Conservation (phyloP, 2,888 invertebrate species). For the Latrodectus elegans region DNA sequence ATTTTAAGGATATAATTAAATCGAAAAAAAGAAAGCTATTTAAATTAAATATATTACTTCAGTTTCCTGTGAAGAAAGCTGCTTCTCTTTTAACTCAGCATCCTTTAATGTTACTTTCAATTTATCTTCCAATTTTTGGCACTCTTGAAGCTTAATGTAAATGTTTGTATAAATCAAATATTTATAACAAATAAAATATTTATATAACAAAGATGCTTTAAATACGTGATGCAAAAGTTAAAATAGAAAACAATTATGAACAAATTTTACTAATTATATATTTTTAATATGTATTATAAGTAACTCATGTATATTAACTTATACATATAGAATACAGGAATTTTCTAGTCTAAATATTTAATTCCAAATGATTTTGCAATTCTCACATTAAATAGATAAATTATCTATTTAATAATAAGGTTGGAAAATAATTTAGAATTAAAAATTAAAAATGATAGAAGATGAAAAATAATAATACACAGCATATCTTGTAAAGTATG, state of each 20-base stretch:
- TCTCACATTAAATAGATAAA: no score
- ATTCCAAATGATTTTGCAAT: no score
- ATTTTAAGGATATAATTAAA: no score
- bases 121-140: slow-evolving; percentile 74
- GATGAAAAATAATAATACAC: no score
- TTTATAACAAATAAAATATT: background rate
- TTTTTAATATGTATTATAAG: background rate
- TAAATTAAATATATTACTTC: slow-evolving; percentile 72
- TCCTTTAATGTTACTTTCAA: slow-evolving; percentile 74
- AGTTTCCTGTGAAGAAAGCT: slow-evolving; percentile 75
- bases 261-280: background rate
- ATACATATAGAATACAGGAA: no score
- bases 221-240: background rate
- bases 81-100: slow-evolving; percentile 75
- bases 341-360: no score
- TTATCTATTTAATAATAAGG: no score
- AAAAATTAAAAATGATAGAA: no score
- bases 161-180: background rate
- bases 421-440: no score
- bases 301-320: no score
- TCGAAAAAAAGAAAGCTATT: background rate
- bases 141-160: slow-evolving; percentile 73
- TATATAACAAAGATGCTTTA: background rate
- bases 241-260: background rate
- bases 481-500: no score